These are phyloP conservation scores for Babylonia areolata DNA, from an alignment of 1,140 invertebrate species.

Conservation along the genomic window DNA sequence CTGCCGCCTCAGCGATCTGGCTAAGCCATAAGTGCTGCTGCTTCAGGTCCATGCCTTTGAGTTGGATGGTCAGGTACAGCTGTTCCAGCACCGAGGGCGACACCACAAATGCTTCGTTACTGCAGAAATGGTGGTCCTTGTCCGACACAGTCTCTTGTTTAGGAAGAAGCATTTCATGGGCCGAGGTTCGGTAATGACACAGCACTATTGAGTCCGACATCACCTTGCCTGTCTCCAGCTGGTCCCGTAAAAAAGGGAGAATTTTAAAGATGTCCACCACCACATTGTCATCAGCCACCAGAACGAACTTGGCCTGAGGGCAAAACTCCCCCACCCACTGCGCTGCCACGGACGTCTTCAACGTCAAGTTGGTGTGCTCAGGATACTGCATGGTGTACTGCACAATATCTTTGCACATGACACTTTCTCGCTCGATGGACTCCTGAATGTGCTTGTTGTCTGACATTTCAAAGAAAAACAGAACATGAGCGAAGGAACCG, in stretches of 20 bases:
- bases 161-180: slow-evolving; percentile 27
- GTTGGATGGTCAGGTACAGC: slow-evolving; percentile 28
- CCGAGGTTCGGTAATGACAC: slow-evolving; percentile 17
- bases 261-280: slow-evolving; percentile 85
- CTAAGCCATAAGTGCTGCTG: slow-evolving; percentile 49
- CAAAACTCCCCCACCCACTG: slow-evolving; percentile 85
- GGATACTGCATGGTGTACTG: slow-evolving; percentile 73
- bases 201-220: slow-evolving; percentile 21
- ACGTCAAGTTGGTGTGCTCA: slow-evolving; percentile 89
- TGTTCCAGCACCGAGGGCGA: slow-evolving; percentile 36
- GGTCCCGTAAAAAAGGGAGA: slow-evolving; percentile 56
- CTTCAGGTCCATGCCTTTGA: slow-evolving; percentile 44
- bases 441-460: slow-evolving; percentile 74
- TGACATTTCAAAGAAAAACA: slow-evolving; percentile 74
- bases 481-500: slow-evolving; percentile 74
- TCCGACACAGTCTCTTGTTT: neutral
- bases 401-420: slow-evolving; percentile 82
- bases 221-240: neutral
- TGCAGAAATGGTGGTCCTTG: slow-evolving; percentile 39
- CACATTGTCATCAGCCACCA: slow-evolving; percentile 93
- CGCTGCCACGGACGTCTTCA: slow-evolving; percentile 89
- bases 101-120: slow-evolving; percentile 48
- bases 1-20: slow-evolving; percentile 46
- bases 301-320: slow-evolving; percentile 80
- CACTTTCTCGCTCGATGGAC: slow-evolving; percentile 80